Percentiles rank a stretch among this genome's conserved stretches.
These are phyloP conservation scores for Sparus aurata DNA, from an alignment of 2,797 vertebrate genomes.

Conservation along the genomic window DNA sequence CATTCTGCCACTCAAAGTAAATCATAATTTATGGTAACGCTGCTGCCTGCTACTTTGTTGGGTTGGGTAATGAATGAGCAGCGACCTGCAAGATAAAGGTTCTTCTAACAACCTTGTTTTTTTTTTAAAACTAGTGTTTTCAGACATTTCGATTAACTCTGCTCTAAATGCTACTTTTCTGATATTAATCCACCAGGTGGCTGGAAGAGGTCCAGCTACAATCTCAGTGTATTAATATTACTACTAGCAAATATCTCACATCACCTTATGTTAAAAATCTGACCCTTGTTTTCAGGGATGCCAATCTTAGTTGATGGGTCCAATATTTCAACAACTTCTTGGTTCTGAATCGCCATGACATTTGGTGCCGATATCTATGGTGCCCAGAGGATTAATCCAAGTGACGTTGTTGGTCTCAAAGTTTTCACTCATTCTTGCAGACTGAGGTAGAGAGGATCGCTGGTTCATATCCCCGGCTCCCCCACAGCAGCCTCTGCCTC, in stretches of 20 bases:
- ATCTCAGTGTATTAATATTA: neutral
- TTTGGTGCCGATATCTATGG: too few relatives aligned
- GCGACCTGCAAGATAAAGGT: neutral
- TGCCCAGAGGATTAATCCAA: neutral
- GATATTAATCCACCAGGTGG: neutral
- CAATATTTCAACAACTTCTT: too few relatives aligned
- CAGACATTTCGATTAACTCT: neutral
- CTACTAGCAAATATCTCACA: neutral
- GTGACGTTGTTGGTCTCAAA: neutral
- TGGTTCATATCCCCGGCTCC: too few relatives aligned
- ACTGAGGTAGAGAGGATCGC: too few relatives aligned
- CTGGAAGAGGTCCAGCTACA: neutral
- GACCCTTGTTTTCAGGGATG: neutral
- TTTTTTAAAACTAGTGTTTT: neutral
- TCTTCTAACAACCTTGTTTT: neutral
- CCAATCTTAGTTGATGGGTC: too few relatives aligned
- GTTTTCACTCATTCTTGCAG: neutral
- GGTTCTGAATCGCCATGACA: too few relatives aligned
- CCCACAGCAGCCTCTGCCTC: too few relatives aligned
- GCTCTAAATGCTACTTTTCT: too few relatives aligned
- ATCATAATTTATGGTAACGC: constrained; percentile 12
- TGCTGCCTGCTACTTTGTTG: constrained; percentile 10
- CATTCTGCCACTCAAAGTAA: constrained; percentile 24
- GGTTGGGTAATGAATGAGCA: neutral
- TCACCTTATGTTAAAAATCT: neutral